A percentile compares a stretch with the other conserved stretches of the same genome.
Evolutionary conservation across 2,797 vertebrate genomes (phyloP).

Genomic region (Halcyon badia): DNA sequence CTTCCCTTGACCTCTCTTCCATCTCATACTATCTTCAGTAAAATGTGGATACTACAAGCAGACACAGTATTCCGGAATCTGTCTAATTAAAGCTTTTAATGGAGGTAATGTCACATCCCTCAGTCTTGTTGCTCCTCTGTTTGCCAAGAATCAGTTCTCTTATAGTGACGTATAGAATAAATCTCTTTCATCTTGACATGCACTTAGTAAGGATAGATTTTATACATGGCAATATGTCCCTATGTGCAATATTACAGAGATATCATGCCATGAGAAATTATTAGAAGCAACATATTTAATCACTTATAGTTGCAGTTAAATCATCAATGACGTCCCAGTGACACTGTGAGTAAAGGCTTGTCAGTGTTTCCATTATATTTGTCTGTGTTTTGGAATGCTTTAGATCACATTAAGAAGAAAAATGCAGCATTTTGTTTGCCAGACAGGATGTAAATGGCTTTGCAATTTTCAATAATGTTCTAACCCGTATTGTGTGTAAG

Average conservation of each 20-base stretch:
- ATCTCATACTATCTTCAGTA: not conserved
- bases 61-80: not conserved
- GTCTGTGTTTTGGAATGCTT: constrained; percentile 20
- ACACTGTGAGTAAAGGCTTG: not conserved
- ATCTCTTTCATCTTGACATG: not conserved
- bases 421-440: not conserved
- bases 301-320: not conserved
- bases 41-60: not conserved
- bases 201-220: not conserved
- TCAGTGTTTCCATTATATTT: constrained; percentile 16
- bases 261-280: not conserved
- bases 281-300: not conserved
- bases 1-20: not conserved
- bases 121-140: not conserved
- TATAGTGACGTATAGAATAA: not conserved
- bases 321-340: not conserved
- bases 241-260: not conserved
- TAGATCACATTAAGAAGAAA: constrained; percentile 28
- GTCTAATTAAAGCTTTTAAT: not conserved
- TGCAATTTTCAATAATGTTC: constrained; percentile 19
- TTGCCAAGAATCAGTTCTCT: not conserved
- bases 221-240: not conserved
- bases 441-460: constrained; percentile 38
- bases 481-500: not conserved
- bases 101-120: not conserved